Evolutionary conservation across 2,797 vertebrate genomes (phyloP), one percentile per base, ranked within the genome.

Genomic region (Esox lucius): DNA sequence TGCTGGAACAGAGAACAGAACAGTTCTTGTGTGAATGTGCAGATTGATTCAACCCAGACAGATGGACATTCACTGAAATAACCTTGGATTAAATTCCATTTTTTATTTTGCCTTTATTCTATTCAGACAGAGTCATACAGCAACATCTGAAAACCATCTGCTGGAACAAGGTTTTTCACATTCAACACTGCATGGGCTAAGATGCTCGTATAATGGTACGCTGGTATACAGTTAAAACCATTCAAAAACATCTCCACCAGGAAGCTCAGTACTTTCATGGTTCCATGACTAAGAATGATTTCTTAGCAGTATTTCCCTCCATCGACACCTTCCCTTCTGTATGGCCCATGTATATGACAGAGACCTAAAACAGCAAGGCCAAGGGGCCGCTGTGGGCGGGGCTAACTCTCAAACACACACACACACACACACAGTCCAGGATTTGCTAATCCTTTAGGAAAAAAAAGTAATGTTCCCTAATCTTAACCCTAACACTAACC

Each of bases 201-300:
- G 56, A 22, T 61, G 26, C 26, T 31, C 17, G 28, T 31, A 33
- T 33, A 70, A 70, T 28, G 4, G 24, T 12, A 31, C 33, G 1
- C 48, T 70, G 69, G 48, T 19, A 53, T 51, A 31, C 22, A 28
- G 26, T 11, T 42, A 24, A 24, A 39, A 61, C 51, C 19, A 72
- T 53, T 59, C 22, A 72, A 12, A 35, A 35, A 59, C 2, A 31
- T 72, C 76, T 74, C 79, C 80, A 85, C 46, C 33, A 13, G 72
- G 78, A 24, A 87, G 83, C 83, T 86, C 85, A 81, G 71, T 83
- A 64, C 75, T 80, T 86, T 80, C 77, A 85, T 49, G 87, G 78
- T 81, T 84, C 19, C 69, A 7, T 85, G 84, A 77, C 83, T 61
- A 71, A 82, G 82, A 86, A 88, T 85, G 84, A 88, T 84, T 81